Conservation (phyloP, 2,113 vertebrate genomes). For the Ellobius talpinus region DNA sequence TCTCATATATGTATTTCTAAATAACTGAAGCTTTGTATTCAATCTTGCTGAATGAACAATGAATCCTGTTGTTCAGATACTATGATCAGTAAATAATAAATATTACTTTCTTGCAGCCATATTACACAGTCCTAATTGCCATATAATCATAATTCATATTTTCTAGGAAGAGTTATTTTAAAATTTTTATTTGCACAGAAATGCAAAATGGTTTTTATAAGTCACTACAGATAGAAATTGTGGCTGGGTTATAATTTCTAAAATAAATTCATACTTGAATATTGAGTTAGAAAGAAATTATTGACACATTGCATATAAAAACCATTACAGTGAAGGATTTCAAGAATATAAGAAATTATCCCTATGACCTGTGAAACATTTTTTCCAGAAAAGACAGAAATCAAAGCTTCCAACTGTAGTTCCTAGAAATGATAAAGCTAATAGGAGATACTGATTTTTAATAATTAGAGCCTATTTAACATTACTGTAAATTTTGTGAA, state of each 20-base stretch:
- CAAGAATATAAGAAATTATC: not conserved
- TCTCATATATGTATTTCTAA: not conserved
- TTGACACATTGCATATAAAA: not conserved
- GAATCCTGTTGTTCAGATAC: not conserved
- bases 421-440: not conserved
- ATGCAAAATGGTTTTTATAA: not conserved
- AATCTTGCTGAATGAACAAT: not conserved
- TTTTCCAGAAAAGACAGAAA: not conserved
- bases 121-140: not conserved
- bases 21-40: not conserved
- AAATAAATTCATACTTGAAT: not conserved
- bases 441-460: not conserved
- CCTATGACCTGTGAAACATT: not conserved
- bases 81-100: not conserved
- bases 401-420: not conserved
- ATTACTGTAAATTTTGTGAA: constrained; percentile 1
- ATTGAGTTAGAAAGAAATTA: not conserved
- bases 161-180: not conserved
- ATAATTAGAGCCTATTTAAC: not conserved
- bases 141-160: not conserved
- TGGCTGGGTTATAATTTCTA: not conserved
- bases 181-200: not conserved
- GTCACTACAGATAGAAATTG: not conserved
- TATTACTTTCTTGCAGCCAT: not conserved
- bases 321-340: not conserved